Conservation (phyloP, 1,140 invertebrate species). For the Gerris buenoi region DNA sequence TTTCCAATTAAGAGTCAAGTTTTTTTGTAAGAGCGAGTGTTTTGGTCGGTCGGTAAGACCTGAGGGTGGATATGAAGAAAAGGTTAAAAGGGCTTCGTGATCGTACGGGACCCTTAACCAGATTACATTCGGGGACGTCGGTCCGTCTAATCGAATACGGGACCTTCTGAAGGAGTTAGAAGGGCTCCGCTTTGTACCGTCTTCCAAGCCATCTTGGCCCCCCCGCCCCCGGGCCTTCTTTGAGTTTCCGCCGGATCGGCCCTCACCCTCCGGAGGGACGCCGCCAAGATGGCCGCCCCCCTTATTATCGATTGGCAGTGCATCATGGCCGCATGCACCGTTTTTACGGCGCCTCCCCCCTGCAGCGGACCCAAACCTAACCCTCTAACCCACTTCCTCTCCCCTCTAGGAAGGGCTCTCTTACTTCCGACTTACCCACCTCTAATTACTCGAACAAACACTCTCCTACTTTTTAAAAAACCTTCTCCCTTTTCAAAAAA, state of each 20-base stretch:
- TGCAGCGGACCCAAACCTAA: background rate
- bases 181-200: background rate
- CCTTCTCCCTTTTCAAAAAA: too few species aligned
- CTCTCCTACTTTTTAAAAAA: background rate
- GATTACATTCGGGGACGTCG: background rate
- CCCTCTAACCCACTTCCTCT: background rate
- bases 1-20: background rate
- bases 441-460: background rate
- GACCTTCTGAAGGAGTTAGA: background rate
- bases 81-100: too few species aligned
- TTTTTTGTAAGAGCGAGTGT: background rate
- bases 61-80: background rate
- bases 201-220: background rate
- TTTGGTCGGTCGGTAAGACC: background rate
- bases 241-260: background rate
- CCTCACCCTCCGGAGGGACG: background rate
- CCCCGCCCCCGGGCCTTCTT: background rate
- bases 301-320: background rate
- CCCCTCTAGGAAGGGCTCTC: background rate
- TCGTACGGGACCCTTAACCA: background rate
- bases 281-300: background rate
- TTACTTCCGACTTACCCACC: background rate
- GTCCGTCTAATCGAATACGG: background rate
- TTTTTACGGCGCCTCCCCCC: background rate
- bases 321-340: background rate